These are phyloP conservation scores for Athene cunicularia DNA, from an alignment of 2,113 vertebrate species.

Conservation along the genomic window DNA sequence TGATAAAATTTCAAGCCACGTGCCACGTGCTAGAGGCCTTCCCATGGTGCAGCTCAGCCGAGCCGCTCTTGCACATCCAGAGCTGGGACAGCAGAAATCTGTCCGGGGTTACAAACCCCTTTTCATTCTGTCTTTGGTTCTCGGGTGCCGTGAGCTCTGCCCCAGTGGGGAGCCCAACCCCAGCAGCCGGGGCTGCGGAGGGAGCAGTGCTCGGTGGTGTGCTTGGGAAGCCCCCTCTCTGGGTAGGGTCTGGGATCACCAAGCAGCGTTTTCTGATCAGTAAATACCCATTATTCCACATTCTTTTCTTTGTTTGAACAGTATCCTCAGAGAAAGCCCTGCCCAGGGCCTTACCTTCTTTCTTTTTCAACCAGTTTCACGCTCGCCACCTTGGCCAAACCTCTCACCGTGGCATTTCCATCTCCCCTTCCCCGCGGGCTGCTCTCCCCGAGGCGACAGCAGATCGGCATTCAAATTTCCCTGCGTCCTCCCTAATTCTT, in stretches of 20 bases:
- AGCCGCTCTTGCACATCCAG: background rate
- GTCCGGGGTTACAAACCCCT: background rate
- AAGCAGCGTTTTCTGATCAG: background rate
- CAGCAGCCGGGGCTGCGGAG: background rate
- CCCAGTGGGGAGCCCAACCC: background rate
- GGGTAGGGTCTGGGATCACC: background rate
- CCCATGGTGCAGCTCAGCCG: background rate
- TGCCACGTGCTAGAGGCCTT: accelerated
- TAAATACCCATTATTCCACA: background rate
- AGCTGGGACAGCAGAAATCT: background rate
- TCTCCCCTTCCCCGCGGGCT: background rate
- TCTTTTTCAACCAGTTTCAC: background rate
- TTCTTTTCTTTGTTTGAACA: background rate
- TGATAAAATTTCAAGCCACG: accelerated
- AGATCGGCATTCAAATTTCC: accelerated
- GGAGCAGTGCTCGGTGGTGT: accelerated
- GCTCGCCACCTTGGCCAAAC: background rate
- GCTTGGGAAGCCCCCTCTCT: background rate
- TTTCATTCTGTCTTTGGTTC: background rate
- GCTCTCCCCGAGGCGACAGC: background rate
- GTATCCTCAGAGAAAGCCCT: background rate
- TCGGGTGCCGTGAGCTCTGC: accelerated
- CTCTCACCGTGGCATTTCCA: accelerated
- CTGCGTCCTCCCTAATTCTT: background rate
- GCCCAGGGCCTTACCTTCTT: background rate